Evolutionary conservation across 2,797 vertebrate species (phyloP), one percentile per base, ranked within the genome.

Genomic region (Apogon hyalosoma): DNA sequence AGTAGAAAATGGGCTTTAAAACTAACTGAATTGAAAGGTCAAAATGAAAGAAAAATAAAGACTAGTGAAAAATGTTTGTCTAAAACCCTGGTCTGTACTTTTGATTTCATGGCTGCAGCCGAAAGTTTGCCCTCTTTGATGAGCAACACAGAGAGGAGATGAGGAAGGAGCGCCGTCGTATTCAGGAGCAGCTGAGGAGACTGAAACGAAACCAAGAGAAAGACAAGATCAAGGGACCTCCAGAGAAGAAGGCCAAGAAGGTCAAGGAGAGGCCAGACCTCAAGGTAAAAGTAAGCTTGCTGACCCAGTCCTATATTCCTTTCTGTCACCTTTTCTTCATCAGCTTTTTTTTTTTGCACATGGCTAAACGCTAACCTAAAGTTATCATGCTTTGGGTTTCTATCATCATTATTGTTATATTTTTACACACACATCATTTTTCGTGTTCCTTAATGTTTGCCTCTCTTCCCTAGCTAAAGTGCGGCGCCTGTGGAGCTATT

Each of bases 141-240:
- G 97, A 99, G 80, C 97, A 99, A 88, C 98, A 98, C 90, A 92
- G 98, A 24, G 97, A 99, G 84, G 98, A 99, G 87, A 99, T 99
- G 98, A 92, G 97, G 76, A 98, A 98, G 85, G 98, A 99, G 77
- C 90, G 98, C 0, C 90, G 98, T 13, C 93, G 98, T 54, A 99
- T 99, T 79, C 98, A 99, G 83, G 98, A 99, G 48, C 98, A 99
- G 72, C 88, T 99, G 57, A 92, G 98, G 50, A 88, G 98, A 15
- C 93, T 99, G 31, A 99, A 99, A 75, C 92, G 98, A 64, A 99
- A 99, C 84, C 98, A 99, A 68, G 98, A 99, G 82, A 99, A 99
- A 66, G 98, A 99, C 83, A 97, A 96, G 61, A 95, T 98, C 79
- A 97, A 98, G 75, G 97, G 97, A 0, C 98, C 98, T 0, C 97